These are phyloP conservation scores for Mythimna loreyi DNA, from an alignment of 2,888 invertebrate species.

Conservation along the genomic window DNA sequence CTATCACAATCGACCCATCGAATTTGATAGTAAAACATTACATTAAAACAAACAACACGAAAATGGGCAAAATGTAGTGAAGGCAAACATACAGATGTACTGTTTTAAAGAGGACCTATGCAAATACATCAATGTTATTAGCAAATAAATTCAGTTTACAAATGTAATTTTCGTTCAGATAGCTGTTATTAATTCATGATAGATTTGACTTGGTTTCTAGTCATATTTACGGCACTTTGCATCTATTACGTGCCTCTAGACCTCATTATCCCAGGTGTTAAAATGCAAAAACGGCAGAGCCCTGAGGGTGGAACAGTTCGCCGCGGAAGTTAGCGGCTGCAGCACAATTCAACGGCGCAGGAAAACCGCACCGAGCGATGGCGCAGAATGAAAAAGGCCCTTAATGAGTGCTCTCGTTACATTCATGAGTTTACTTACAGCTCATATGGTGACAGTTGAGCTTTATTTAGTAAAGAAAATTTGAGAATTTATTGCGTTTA, in stretches of 20 bases:
- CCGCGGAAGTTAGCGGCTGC: constrained; percentile 78
- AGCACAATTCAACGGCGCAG: constrained; percentile 80
- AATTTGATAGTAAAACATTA: background rate
- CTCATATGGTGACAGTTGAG: constrained; percentile 32
- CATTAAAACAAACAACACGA: background rate
- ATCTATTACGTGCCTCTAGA: constrained; percentile 72
- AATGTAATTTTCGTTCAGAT: constrained; percentile 4
- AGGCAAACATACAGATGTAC: constrained; percentile 8
- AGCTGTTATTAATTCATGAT: constrained; percentile 50
- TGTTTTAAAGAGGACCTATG: background rate
- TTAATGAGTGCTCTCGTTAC: constrained; percentile 84
- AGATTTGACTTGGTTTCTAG: constrained; percentile 45
- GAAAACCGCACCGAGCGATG: constrained; percentile 79
- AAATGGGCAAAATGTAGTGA: background rate
- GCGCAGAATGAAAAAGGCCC: constrained; percentile 75
- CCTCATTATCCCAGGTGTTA: constrained; percentile 83
- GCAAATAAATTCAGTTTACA: constrained; percentile 17
- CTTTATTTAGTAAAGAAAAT: constrained; percentile 10
- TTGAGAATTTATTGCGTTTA: background rate
- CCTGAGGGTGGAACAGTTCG: constrained; percentile 74
- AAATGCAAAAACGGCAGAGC: constrained; percentile 80
- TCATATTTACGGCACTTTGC: constrained; percentile 62
- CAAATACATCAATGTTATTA: constrained; percentile 14
- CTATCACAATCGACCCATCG: background rate
- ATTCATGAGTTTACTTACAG: constrained; percentile 68